These are phyloP conservation scores for Drosophila kepulauana DNA, from an alignment of 1,140 invertebrate species.

Conservation along the genomic window DNA sequence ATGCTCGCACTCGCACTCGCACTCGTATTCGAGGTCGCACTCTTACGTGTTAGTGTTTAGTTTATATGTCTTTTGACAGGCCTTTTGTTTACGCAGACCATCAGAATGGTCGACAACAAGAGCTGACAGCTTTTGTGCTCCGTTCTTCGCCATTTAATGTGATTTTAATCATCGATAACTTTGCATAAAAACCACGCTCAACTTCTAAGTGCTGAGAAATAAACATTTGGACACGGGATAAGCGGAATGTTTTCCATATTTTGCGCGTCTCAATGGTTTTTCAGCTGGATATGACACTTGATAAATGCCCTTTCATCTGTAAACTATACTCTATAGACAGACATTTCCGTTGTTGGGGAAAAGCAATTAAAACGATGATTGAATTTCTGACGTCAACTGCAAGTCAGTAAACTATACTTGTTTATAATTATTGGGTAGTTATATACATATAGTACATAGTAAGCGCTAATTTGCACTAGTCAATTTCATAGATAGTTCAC, in stretches of 20 bases:
- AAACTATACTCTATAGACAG: conserved; percentile 3
- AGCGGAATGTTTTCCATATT: conserved; percentile 22
- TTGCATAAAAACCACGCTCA: conserved; percentile 46
- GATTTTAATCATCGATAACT: conserved; percentile 68
- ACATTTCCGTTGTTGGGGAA: conserved; percentile 6
- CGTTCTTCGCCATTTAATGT: conserved; percentile 40
- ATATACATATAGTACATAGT: no score
- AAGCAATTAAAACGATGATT: conserved; percentile 25
- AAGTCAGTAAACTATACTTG: background rate
- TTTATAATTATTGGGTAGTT: background rate
- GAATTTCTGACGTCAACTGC: conserved; percentile 29
- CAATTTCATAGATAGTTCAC: no score
- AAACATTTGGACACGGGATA: conserved; percentile 46
- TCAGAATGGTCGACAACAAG: conserved; percentile 29
- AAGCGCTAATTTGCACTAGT: background rate
- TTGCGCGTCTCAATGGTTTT: background rate
- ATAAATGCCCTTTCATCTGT: conserved; percentile 7
- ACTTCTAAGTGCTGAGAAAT: conserved; percentile 44
- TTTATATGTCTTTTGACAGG: conserved; percentile 56
- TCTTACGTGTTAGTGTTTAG: conserved; percentile 32
- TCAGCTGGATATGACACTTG: background rate
- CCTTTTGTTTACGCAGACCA: conserved; percentile 62
- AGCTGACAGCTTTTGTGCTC: conserved; percentile 33
- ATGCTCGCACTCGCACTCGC: conserved; percentile 17
- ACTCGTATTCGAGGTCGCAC: background rate